These are phyloP conservation scores for Ceratoteleas bidentatus DNA, from an alignment of 1,140 invertebrate genomes.

Conservation along the genomic window DNA sequence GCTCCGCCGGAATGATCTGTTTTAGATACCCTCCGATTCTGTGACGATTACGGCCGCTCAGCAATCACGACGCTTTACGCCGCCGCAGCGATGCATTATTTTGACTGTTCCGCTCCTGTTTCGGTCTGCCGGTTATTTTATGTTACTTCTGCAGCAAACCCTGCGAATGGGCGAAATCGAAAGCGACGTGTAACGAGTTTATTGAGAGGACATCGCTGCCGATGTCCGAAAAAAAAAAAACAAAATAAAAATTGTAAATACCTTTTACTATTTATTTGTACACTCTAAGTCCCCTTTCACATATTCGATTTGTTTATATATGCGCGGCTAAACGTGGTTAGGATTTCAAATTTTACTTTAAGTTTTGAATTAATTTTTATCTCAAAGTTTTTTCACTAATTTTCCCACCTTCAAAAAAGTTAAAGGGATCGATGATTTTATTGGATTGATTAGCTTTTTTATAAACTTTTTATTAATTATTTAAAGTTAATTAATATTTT, in stretches of 20 bases:
- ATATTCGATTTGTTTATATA: too few species aligned
- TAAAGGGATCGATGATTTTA: too few species aligned
- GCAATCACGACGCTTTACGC: slow-evolving; percentile 31
- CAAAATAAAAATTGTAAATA: neutral
- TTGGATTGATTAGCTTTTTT: too few species aligned
- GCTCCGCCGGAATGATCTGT: slow-evolving; percentile 29
- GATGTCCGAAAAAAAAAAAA: neutral
- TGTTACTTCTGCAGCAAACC: neutral
- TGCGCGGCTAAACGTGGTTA: too few species aligned
- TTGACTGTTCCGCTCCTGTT: slow-evolving; percentile 3
- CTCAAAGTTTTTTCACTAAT: too few species aligned
- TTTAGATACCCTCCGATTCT: slow-evolving; percentile 25
- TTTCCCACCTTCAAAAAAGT: too few species aligned
- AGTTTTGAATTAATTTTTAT: too few species aligned
- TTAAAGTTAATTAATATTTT: too few species aligned
- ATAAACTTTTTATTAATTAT: too few species aligned
- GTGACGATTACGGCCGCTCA: slow-evolving; percentile 26
- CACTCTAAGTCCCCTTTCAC: too few species aligned
- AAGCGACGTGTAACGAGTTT: neutral
- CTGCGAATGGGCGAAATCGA: neutral
- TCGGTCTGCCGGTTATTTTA: neutral
- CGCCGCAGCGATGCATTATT: slow-evolving; percentile 25
- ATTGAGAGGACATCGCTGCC: neutral
- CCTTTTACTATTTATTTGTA: too few species aligned
- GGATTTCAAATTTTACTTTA: too few species aligned